Evolutionary conservation across 2,113 vertebrate genomes (phyloP).

Genomic region (Pontoporia blainvillei): DNA sequence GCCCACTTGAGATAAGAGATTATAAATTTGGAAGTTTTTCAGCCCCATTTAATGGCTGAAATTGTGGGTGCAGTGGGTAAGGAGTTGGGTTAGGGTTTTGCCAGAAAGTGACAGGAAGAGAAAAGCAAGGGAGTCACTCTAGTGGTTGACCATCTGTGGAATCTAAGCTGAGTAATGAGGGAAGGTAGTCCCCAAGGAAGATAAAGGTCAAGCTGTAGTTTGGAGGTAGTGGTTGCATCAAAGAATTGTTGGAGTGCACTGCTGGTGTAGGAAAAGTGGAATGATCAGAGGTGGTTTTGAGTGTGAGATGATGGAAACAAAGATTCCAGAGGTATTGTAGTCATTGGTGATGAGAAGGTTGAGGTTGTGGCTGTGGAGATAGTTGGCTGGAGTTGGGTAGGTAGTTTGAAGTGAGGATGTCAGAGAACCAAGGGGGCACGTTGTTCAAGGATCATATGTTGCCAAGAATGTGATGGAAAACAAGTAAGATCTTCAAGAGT

Average conservation of each 20-base stretch:
- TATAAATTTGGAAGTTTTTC: neutral
- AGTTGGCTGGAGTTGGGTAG: neutral
- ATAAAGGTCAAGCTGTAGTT: neutral
- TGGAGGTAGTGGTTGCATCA: neutral
- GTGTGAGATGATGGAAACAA: neutral
- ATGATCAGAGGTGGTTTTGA: neutral
- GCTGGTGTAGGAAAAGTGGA: neutral
- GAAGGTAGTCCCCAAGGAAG: too few species aligned
- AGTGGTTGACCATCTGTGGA: neutral
- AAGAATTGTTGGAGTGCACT: neutral
- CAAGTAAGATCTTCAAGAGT: neutral
- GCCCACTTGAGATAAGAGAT: neutral
- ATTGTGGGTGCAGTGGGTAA: neutral
- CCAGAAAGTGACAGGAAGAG: neutral
- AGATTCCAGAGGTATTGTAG: neutral
- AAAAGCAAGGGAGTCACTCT: neutral
- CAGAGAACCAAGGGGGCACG: neutral
- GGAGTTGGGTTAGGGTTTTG: neutral
- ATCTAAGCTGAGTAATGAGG: neutral
- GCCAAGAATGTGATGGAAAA: neutral
- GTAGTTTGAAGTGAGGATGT: neutral
- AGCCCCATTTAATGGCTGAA: too few species aligned
- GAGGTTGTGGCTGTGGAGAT: neutral
- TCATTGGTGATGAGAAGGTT: neutral
- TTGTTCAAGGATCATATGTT: neutral